These are phyloP conservation scores for Eulithis prunata DNA, from an alignment of 2,888 invertebrate genomes.

Conservation along the genomic window DNA sequence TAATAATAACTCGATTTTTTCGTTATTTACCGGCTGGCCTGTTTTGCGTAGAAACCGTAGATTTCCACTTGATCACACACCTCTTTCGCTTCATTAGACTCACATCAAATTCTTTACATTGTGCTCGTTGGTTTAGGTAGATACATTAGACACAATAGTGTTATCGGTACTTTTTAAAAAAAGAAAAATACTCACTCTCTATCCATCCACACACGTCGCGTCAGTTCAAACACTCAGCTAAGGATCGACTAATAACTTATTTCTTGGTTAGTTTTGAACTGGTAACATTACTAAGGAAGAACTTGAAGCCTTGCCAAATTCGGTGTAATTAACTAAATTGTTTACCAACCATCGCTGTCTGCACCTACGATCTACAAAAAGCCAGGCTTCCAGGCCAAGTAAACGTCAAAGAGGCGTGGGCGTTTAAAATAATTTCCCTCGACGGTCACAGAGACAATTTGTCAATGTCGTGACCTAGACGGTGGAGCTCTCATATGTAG, in stretches of 20 bases:
- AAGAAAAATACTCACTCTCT: background rate
- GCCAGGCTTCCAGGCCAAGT: constrained; percentile 13
- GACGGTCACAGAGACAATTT: constrained; percentile 56
- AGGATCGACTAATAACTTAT: too few relatives aligned
- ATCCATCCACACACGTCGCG: too few relatives aligned
- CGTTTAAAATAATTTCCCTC: constrained; percentile 65
- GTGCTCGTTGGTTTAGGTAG: constrained; percentile 14
- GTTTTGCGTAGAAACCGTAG: constrained; percentile 3
- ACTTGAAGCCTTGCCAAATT: background rate
- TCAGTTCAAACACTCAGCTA: too few relatives aligned
- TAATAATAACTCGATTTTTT: constrained; percentile 9
- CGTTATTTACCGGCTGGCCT: constrained; percentile 3
- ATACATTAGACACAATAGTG: constrained; percentile 7
- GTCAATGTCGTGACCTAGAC: constrained; percentile 55
- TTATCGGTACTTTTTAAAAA: background rate
- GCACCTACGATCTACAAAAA: constrained; percentile 11
- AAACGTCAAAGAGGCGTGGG: constrained; percentile 39
- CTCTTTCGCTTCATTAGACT: constrained; percentile 17
- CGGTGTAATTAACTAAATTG: background rate
- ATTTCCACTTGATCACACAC: constrained; percentile 17
- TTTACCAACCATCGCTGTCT: background rate
- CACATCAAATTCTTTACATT: constrained; percentile 14
- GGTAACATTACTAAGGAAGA: too few relatives aligned
- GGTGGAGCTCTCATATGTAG: constrained; percentile 33
- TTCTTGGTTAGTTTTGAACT: too few relatives aligned